phyloP scores from a whole-genome alignment of 2,888 invertebrate genomes.

The Polyploca ridens region DNA sequence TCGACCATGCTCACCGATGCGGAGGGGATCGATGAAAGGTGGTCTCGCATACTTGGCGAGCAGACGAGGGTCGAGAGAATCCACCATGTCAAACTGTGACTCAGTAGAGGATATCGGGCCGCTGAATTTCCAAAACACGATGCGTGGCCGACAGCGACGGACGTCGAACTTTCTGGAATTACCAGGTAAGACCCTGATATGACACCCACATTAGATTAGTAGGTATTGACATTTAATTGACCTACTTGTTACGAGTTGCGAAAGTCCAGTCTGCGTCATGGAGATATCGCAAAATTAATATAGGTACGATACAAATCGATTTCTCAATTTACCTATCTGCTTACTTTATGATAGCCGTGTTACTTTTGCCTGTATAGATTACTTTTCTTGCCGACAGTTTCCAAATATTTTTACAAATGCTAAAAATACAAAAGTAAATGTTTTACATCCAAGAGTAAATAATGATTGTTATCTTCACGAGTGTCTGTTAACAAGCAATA shows the following conservation, averaged over 20 bases:
- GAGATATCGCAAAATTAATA: conserved; percentile 9
- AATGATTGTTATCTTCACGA: conserved; percentile 7
- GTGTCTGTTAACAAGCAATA: not conserved
- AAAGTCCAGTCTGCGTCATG: conserved; percentile 3
- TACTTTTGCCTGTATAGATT: not conserved
- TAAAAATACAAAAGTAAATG: not conserved
- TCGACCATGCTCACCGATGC: conserved; percentile 86
- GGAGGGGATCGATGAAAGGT: conserved; percentile 88
- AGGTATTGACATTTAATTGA: not conserved
- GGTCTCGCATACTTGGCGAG: conserved; percentile 93
- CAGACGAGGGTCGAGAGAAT: conserved; percentile 92
- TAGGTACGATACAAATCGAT: not conserved
- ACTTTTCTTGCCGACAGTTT: not conserved
- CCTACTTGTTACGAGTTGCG: not conserved
- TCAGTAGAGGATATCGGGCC: conserved; percentile 91
- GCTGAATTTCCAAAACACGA: conserved; percentile 91
- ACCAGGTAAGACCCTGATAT: conserved; percentile 85
- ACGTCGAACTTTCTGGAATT: conserved; percentile 95
- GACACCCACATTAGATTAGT: not conserved
- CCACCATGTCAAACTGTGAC: conserved; percentile 88
- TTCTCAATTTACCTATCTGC: conserved; percentile 7
- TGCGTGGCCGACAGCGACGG: conserved; percentile 90
- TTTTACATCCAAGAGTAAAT: not conserved
- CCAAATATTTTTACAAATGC: not conserved
- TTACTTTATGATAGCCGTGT: not conserved